Conservation (phyloP, 2,113 vertebrate genomes). For the Myrmecophaga tridactyla region DNA sequence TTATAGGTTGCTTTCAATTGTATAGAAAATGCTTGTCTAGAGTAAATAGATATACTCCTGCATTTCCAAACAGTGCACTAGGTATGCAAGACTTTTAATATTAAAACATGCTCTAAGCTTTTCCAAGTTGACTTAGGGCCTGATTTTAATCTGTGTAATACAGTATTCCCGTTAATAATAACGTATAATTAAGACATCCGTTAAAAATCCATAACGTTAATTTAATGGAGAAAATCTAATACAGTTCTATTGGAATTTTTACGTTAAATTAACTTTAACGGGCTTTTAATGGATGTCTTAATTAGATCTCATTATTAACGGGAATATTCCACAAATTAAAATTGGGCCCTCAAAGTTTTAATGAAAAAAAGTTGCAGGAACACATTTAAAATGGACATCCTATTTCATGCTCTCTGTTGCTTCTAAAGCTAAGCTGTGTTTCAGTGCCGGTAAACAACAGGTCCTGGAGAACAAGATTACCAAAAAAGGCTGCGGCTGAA, state of each 20-base stretch:
- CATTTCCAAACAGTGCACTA: constrained; percentile 70
- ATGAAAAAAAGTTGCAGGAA: constrained; percentile 85
- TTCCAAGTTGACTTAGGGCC: constrained; percentile 82
- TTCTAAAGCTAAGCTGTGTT: not conserved
- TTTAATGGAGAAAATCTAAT: constrained; percentile 93
- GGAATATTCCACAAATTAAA: constrained; percentile 91
- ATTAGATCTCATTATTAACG: constrained; percentile 92
- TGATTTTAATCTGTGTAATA: constrained; percentile 87
- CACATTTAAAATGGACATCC: constrained; percentile 77
- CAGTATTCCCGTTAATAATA: constrained; percentile 90
- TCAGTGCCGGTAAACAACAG: not conserved
- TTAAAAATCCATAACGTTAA: constrained; percentile 93
- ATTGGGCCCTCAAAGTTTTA: constrained; percentile 85
- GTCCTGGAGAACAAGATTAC: not conserved
- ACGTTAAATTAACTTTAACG: constrained; percentile 93
- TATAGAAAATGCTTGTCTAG: constrained; percentile 55
- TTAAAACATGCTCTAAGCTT: constrained; percentile 78
- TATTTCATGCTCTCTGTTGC: constrained; percentile 63
- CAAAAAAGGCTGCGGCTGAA: not conserved
- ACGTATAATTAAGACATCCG: constrained; percentile 91
- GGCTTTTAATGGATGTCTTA: constrained; percentile 93
- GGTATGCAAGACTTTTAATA: constrained; percentile 68
- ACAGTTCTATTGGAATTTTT: constrained; percentile 92
- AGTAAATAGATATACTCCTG: constrained; percentile 59
- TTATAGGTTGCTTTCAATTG: constrained; percentile 68